Conservation (phyloP, 2,797 vertebrate genomes). For the Sebastes nivosus region DNA sequence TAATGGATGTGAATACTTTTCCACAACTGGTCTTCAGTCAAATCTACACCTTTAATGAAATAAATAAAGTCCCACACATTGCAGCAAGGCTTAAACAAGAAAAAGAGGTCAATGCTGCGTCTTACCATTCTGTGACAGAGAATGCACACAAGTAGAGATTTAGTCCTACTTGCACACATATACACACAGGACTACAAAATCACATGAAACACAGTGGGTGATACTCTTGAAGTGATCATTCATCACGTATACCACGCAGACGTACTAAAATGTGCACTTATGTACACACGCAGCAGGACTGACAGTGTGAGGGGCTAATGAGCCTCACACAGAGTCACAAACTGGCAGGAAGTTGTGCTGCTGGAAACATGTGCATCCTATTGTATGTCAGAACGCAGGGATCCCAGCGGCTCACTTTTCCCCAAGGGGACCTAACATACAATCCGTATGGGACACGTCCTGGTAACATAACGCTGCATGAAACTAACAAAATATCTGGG, state of each 20-base stretch:
- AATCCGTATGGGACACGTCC: conserved; percentile 24
- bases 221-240: conserved; percentile 2
- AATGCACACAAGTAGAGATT: not conserved
- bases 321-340: conserved; percentile 48
- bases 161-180: not conserved
- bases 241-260: not conserved
- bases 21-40: not conserved
- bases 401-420: conserved; percentile 13
- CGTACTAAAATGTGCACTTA: not conserved
- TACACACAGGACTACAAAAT: not conserved
- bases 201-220: not conserved
- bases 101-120: not conserved
- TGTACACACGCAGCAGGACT: not conserved
- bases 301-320: conserved; percentile 38
- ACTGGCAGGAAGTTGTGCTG: conserved; percentile 21
- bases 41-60: not conserved
- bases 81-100: not conserved
- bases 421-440: conserved; percentile 15
- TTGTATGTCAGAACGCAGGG: conserved; percentile 48
- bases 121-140: not conserved
- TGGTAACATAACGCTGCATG: conserved; percentile 36
- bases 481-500: conserved; percentile 28
- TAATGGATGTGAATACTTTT: not conserved
- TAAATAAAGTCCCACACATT: not conserved
- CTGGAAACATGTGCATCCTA: conserved; percentile 66